Percentiles rank a stretch among this genome's conserved stretches.
Conservation (phyloP, 2,888 invertebrate species). For the Troides helena region DNA sequence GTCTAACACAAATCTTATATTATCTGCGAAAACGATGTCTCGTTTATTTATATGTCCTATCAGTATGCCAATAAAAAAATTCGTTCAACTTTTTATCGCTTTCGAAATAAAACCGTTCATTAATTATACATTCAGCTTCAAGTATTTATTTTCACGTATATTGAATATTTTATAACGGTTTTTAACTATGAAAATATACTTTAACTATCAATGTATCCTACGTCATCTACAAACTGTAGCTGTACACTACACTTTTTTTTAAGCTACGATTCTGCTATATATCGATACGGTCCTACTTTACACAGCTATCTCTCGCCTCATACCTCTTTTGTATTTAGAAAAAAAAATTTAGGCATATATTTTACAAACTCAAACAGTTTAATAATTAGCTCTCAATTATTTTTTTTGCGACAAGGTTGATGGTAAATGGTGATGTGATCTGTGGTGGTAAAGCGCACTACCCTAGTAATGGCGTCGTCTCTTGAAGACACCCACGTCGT, state of each 20-base stretch:
- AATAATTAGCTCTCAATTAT: no score
- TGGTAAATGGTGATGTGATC: no score
- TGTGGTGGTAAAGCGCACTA: no score
- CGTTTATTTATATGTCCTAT: slow-evolving; percentile 13
- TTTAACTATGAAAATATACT: background rate
- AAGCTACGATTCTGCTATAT: background rate
- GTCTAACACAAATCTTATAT: slow-evolving; percentile 15
- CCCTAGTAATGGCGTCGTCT: no score
- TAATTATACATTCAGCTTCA: slow-evolving; percentile 16
- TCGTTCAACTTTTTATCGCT: slow-evolving; percentile 13
- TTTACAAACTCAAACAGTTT: no score
- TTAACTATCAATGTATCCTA: background rate
- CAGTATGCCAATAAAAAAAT: slow-evolving; percentile 9
- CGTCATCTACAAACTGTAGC: background rate
- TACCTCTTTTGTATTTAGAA: no score
- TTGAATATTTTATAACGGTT: background rate
- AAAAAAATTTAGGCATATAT: no score
- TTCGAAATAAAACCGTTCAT: slow-evolving; percentile 15
- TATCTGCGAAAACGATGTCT: slow-evolving; percentile 14
- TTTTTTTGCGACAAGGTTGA: no score
- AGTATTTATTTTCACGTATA: background rate
- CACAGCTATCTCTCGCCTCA: no score
- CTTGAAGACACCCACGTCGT: no score
- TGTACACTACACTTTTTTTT: background rate
- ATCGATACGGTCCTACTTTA: no score